Percentiles rank a stretch among this genome's conserved stretches.
Conservation (phyloP, 2,797 vertebrate species). For the Natrix natrix region DNA sequence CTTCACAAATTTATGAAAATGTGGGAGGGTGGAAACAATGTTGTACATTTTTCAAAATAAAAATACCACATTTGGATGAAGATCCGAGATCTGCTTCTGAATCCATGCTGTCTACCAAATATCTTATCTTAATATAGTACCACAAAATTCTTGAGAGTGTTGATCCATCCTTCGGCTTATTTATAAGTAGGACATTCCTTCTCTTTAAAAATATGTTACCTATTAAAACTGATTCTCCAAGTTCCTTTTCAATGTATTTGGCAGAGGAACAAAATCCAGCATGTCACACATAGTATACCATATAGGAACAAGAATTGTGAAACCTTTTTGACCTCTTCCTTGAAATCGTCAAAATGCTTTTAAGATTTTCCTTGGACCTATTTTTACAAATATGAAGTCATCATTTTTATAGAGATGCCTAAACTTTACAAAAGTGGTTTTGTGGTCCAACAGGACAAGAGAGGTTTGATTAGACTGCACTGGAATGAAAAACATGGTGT, state of each 20-base stretch:
- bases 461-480: not conserved
- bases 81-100: not conserved
- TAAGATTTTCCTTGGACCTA: not conserved
- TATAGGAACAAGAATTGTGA: constrained; percentile 18
- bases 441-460: constrained; percentile 8
- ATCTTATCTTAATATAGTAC: constrained; percentile 16
- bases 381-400: constrained; percentile 13
- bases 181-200: constrained; percentile 24
- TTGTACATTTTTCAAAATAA: constrained; percentile 18
- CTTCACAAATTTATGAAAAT: constrained; percentile 19
- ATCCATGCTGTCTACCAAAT: not conserved
- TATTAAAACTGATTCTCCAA: constrained; percentile 7
- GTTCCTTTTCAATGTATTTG: constrained; percentile 23
- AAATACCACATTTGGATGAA: constrained; percentile 17
- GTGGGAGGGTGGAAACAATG: constrained; percentile 6
- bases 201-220: constrained; percentile 20
- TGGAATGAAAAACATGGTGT: constrained; percentile 6
- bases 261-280: constrained; percentile 13
- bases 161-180: constrained; percentile 19
- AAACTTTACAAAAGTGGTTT: constrained; percentile 25
- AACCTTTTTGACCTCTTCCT: constrained; percentile 8
- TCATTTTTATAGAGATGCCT: constrained; percentile 7
- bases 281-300: not conserved
- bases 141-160: constrained; percentile 11
- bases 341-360: not conserved